Evolutionary conservation across 2,113 vertebrate species (phyloP).

Genomic region (Phocoena phocoena): DNA sequence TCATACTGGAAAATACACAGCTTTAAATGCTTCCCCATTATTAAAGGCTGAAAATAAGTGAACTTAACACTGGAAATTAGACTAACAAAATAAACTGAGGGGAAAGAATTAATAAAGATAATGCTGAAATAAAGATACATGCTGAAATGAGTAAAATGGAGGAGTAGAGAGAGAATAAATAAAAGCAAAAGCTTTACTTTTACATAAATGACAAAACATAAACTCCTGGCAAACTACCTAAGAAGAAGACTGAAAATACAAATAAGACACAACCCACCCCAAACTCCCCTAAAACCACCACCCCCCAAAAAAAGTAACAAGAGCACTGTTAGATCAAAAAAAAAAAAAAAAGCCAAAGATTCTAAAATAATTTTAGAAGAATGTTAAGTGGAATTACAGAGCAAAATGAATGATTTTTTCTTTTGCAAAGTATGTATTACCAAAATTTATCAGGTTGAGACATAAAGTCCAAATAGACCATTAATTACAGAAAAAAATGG

Average conservation of each 20-base stretch:
- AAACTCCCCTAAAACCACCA: background rate
- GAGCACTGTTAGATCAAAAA: background rate
- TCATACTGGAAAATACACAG: background rate
- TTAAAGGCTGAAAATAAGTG: background rate
- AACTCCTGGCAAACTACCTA: background rate
- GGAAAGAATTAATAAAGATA: background rate
- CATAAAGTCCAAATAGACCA: background rate
- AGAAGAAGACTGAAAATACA: background rate
- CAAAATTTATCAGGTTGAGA: background rate
- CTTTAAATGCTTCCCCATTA: background rate
- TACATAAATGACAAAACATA: background rate
- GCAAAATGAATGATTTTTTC: background rate
- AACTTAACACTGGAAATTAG: background rate
- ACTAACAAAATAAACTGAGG: background rate
- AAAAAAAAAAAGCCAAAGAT: background rate
- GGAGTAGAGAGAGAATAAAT: background rate
- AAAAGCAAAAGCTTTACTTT: background rate
- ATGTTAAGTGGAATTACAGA: background rate
- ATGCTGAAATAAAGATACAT: background rate
- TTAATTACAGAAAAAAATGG: background rate
- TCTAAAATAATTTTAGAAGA: slow-evolving; percentile 16
- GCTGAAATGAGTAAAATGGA: background rate
- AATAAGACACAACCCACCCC: background rate
- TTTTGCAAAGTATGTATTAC: background rate
- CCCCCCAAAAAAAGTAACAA: background rate